Percentiles rank a stretch among this genome's conserved stretches.
phyloP scores from a whole-genome alignment of 2,113 vertebrate species.

The Corythoichthys haematopterus region DNA sequence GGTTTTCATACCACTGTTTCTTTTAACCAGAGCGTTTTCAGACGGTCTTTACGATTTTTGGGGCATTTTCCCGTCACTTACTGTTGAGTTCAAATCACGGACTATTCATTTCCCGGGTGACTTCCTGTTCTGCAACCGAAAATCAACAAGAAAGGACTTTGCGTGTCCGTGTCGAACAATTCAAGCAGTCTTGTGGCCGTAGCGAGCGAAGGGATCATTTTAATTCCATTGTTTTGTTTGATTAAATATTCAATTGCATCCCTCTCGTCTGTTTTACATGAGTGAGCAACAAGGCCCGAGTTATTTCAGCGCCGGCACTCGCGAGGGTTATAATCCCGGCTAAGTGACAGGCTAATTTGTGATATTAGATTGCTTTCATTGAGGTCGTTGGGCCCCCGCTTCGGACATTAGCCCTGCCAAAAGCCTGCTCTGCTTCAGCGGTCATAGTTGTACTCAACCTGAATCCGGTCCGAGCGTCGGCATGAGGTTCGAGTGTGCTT shows the following conservation, averaged over 20 bases:
- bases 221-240: conserved; percentile 45
- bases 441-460: conserved; percentile 37
- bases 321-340: conserved; percentile 60
- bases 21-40: too few relatives aligned
- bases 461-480: neutral
- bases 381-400: conserved; percentile 45
- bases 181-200: too few relatives aligned
- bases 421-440: conserved; percentile 45
- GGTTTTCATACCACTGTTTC: too few relatives aligned
- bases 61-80: too few relatives aligned
- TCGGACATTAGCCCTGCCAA: conserved; percentile 47
- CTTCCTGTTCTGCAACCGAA: too few relatives aligned
- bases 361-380: conserved; percentile 66
- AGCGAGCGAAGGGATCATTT: conserved; percentile 1
- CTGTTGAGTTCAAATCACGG: too few relatives aligned
- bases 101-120: too few relatives aligned
- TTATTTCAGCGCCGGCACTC: conserved; percentile 55
- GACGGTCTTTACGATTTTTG: too few relatives aligned
- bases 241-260: conserved; percentile 46
- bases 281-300: conserved; percentile 41
- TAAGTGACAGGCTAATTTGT: conserved; percentile 72
- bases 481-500: too few relatives aligned
- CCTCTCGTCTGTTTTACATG: conserved; percentile 37
- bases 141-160: too few relatives aligned
- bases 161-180: too few relatives aligned